phyloP scores from a whole-genome alignment of 1,140 invertebrate genomes.

The Octopus sinensis region DNA sequence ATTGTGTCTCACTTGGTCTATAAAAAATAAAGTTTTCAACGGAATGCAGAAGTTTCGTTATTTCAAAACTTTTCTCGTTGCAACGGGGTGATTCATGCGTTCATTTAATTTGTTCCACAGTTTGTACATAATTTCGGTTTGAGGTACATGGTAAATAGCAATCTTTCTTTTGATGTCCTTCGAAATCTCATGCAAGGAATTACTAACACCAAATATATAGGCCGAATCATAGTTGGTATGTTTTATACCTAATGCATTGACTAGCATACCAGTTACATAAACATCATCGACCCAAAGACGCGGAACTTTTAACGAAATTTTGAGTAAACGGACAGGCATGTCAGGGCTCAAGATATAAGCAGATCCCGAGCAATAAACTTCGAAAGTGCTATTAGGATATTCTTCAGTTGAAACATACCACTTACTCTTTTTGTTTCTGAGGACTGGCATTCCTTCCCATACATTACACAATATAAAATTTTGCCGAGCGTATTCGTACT shows the following conservation, averaged over 20 bases:
- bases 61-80: too few species aligned
- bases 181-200: conserved; percentile 29
- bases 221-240: conserved; percentile 35
- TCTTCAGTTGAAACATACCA: conserved; percentile 56
- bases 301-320: conserved; percentile 38
- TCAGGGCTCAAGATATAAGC: conserved; percentile 54
- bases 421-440: conserved; percentile 54
- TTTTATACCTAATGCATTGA: conserved; percentile 31
- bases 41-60: too few species aligned
- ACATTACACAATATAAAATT: conserved; percentile 46
- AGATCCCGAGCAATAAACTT: conserved; percentile 58
- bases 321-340: conserved; percentile 48
- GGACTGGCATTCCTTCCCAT: conserved; percentile 45
- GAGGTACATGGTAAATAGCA: conserved; percentile 36
- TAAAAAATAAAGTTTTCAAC: too few species aligned
- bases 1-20: too few species aligned
- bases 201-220: conserved; percentile 34
- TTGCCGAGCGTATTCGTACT: conserved; percentile 16
- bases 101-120: conserved; percentile 33
- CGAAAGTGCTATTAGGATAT: conserved; percentile 52
- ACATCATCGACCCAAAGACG: conserved; percentile 59
- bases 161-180: conserved; percentile 28
- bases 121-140: conserved; percentile 29
- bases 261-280: conserved; percentile 56
- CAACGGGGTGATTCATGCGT: background rate